These are phyloP conservation scores for Muscina levida DNA, from an alignment of 2,888 invertebrate species.

Conservation along the genomic window DNA sequence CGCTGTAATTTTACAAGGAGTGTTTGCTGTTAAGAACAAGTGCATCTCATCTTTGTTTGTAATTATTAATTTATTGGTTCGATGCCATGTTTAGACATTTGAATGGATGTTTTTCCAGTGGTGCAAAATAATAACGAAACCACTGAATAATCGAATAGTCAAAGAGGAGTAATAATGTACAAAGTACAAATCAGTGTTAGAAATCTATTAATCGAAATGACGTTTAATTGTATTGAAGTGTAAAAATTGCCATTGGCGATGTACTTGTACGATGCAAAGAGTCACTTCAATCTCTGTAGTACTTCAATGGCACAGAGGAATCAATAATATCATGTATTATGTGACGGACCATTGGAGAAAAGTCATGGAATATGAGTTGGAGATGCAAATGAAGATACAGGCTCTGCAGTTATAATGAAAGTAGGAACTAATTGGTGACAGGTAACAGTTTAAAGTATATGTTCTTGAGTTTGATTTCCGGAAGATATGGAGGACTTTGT, in stretches of 20 bases:
- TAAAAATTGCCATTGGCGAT: not conserved
- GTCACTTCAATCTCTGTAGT: too few relatives aligned
- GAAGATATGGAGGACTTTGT: too few relatives aligned
- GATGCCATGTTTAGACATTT: slow-evolving; percentile 66
- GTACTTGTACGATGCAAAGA: not conserved
- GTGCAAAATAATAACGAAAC: too few relatives aligned
- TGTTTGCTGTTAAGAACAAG: slow-evolving; percentile 41
- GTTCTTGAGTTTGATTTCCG: too few relatives aligned
- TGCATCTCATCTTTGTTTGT: slow-evolving; percentile 60
- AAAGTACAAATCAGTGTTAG: not conserved
- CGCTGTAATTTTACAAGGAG: slow-evolving; percentile 3
- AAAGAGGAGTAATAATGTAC: not conserved
- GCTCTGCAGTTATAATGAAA: too few relatives aligned
- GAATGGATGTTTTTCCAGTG: slow-evolving; percentile 7
- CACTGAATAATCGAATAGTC: not conserved
- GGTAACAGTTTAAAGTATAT: too few relatives aligned
- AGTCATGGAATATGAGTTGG: too few relatives aligned
- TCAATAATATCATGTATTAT: too few relatives aligned
- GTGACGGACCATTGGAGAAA: too few relatives aligned
- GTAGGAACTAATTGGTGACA: too few relatives aligned
- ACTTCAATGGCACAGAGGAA: too few relatives aligned
- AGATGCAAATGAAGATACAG: too few relatives aligned
- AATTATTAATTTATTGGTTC: slow-evolving; percentile 71
- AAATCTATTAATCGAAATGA: slow-evolving; percentile 27
- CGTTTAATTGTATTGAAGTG: slow-evolving; percentile 6